A percentile compares a stretch with the other conserved stretches of the same genome.
Conservation (phyloP, 2,888 invertebrate species). For the Opisthograptis luteolata region DNA sequence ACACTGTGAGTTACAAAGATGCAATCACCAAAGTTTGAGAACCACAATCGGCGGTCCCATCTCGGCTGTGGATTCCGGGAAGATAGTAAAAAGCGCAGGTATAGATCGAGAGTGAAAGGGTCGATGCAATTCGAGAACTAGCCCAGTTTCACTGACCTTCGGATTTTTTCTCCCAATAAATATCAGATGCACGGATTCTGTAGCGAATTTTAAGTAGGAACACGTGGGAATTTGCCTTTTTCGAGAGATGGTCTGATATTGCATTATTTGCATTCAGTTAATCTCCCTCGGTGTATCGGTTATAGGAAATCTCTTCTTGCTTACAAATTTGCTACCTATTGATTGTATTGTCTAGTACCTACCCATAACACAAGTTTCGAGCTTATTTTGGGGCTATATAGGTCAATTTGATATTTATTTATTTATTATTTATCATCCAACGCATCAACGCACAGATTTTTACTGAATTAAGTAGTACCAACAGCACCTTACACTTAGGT, state of each 20-base stretch:
- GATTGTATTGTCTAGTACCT: no score
- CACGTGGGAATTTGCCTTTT: slow-evolving; percentile 76
- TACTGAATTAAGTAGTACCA: no score
- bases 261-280: slow-evolving; percentile 71
- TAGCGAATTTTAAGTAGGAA: slow-evolving; percentile 70
- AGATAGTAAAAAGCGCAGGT: slow-evolving; percentile 81
- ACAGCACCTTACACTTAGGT: no score
- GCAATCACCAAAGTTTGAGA: slow-evolving; percentile 60
- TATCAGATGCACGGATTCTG: slow-evolving; percentile 69
- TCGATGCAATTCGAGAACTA: slow-evolving; percentile 80
- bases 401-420: no score
- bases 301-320: slow-evolving; percentile 23
- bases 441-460: no score
- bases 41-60: slow-evolving; percentile 47
- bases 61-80: slow-evolving; percentile 69
- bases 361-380: no score
- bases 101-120: slow-evolving; percentile 82
- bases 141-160: slow-evolving; percentile 80
- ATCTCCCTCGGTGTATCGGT: slow-evolving; percentile 22
- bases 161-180: slow-evolving; percentile 62
- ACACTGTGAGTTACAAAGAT: background rate
- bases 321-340: no score
- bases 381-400: no score
- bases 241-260: slow-evolving; percentile 58
- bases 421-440: no score